Evolutionary conservation across 2,113 vertebrate genomes (phyloP).

Genomic region (Hepsetus odoe): DNA sequence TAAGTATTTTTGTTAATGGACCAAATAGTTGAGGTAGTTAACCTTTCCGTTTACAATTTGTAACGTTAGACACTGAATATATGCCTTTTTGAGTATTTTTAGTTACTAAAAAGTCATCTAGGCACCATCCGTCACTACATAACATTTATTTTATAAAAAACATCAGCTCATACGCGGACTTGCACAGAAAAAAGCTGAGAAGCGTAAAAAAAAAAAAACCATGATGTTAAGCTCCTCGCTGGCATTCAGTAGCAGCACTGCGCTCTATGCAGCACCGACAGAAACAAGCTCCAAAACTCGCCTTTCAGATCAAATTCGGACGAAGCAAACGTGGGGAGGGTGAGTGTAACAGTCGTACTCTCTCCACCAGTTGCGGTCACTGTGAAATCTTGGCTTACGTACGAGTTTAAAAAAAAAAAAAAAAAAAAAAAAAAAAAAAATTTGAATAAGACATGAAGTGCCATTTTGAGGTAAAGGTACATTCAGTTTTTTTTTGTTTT

Average conservation of each 20-base stretch:
- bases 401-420: slow-evolving; percentile 10
- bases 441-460: not conserved
- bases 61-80: too few species aligned
- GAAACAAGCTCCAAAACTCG: not conserved
- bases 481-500: not conserved
- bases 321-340: not conserved
- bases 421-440: slow-evolving; percentile 15
- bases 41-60: too few species aligned
- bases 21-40: too few species aligned
- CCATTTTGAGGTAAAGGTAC: slow-evolving; percentile 2
- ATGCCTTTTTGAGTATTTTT: too few species aligned
- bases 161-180: too few species aligned
- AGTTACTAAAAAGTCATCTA: too few species aligned
- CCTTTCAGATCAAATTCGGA: not conserved
- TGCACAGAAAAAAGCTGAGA: not conserved
- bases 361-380: not conserved
- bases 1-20: too few species aligned
- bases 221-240: not conserved
- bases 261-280: not conserved
- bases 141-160: too few species aligned
- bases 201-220: not conserved
- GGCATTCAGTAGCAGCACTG: not conserved
- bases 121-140: too few species aligned
- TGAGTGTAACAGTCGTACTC: not conserved
- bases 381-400: slow-evolving; percentile 6